Conservation (phyloP, 2,888 invertebrate genomes). For the Stratiomys singularior region DNA sequence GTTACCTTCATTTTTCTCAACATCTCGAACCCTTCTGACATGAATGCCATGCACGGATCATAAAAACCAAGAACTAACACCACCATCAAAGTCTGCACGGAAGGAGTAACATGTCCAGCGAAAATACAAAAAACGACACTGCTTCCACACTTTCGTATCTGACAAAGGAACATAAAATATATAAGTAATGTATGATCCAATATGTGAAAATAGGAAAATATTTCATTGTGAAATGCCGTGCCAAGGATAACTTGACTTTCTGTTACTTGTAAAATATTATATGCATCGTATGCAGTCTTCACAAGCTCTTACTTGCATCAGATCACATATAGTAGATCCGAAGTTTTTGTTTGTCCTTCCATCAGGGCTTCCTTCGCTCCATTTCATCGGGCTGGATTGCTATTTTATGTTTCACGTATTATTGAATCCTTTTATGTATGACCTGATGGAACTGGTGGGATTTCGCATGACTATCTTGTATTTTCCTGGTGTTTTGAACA, state of each 20-base stretch:
- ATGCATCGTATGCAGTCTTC: constrained; percentile 23
- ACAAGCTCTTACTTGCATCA: background rate
- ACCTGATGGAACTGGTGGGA: constrained; percentile 2
- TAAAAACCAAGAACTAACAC: constrained; percentile 9
- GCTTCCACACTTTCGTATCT: background rate
- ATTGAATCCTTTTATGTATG: constrained; percentile 37
- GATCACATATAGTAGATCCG: background rate
- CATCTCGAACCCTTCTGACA: background rate
- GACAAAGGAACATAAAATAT: constrained; percentile 28
- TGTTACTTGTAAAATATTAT: constrained; percentile 7
- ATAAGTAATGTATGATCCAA: constrained; percentile 34
- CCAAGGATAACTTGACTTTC: constrained; percentile 9
- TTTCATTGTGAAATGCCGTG: constrained; percentile 35
- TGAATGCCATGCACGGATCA: constrained; percentile 12
- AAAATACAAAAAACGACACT: background rate
- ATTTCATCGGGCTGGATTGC: background rate
- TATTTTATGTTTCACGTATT: constrained; percentile 30
- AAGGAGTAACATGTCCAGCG: background rate
- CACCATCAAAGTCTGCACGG: background rate
- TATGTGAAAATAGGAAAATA: constrained; percentile 43
- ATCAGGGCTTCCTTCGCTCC: background rate
- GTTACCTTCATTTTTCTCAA: background rate
- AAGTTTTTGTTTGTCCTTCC: background rate
- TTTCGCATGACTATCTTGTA: background rate
- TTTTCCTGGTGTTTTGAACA: constrained; percentile 18